Evolutionary conservation across 2,888 invertebrate species (phyloP).

Genomic region (Corbicula japonica): DNA sequence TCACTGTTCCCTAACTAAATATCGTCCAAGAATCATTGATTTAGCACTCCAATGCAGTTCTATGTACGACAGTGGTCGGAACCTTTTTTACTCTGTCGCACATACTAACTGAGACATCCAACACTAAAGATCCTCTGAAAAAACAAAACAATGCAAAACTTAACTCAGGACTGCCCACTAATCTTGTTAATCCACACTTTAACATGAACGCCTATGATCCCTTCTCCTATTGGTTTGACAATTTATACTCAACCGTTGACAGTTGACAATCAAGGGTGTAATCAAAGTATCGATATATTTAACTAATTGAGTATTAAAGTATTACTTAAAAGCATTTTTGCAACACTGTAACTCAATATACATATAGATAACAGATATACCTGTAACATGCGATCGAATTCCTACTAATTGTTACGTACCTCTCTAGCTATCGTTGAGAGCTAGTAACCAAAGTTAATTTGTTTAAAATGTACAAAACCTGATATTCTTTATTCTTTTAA

Average conservation of each 20-base stretch:
- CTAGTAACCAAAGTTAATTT: conserved; percentile 14
- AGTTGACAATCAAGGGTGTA: conserved; percentile 21
- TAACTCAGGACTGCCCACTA: conserved; percentile 9
- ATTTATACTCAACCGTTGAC: conserved; percentile 21
- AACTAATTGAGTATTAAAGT: conserved; percentile 32
- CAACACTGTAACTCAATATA: conserved; percentile 32
- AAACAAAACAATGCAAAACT: conserved; percentile 1
- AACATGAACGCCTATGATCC: conserved; percentile 17
- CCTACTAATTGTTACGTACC: conserved; percentile 13
- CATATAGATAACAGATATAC: conserved; percentile 14
- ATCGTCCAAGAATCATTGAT: too few relatives aligned
- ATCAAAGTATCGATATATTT: conserved; percentile 5
- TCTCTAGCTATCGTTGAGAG: conserved; percentile 5
- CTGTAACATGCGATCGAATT: conserved; percentile 6
- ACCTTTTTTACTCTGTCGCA: conserved; percentile 4
- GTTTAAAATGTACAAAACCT: conserved; percentile 17
- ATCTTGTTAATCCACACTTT: conserved; percentile 13
- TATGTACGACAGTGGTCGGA: conserved; percentile 3
- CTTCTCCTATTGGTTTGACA: conserved; percentile 37
- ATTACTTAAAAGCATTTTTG: conserved; percentile 23
- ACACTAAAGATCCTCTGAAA: neutral
- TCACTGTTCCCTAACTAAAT: neutral
- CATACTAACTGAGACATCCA: conserved; percentile 15
- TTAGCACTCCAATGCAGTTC: too few relatives aligned
- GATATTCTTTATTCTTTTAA: too few relatives aligned